phyloP scores from a whole-genome alignment of 2,797 vertebrate species.

The Leuciscus waleckii region DNA sequence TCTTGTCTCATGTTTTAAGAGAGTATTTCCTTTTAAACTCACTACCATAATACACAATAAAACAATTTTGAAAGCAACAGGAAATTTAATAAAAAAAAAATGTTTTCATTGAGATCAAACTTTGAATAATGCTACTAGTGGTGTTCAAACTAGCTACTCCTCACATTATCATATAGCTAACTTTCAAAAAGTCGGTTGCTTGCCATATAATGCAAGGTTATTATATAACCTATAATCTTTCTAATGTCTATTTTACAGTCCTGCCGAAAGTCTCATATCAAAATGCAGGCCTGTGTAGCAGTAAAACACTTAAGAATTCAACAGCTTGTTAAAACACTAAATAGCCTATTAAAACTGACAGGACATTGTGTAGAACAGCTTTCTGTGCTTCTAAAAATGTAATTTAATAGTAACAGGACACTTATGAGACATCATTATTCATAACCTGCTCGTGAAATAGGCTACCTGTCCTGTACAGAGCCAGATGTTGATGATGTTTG shows the following conservation, averaged over 20 bases:
- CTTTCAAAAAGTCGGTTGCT: too few relatives aligned
- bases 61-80: not conserved
- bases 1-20: not conserved
- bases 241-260: too few relatives aligned
- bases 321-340: not conserved
- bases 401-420: not conserved
- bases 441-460: not conserved
- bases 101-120: too few relatives aligned
- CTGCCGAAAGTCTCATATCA: not conserved
- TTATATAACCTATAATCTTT: too few relatives aligned
- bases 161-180: too few relatives aligned
- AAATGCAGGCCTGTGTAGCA: not conserved
- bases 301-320: not conserved
- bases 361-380: too few relatives aligned
- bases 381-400: not conserved
- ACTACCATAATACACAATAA: not conserved
- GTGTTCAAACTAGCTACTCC: too few relatives aligned
- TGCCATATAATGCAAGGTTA: too few relatives aligned
- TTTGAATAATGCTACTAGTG: too few relatives aligned
- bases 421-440: not conserved
- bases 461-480: not conserved
- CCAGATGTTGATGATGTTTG: not conserved
- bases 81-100: too few relatives aligned
- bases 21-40: not conserved
- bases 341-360: too few relatives aligned